These are phyloP conservation scores for Onychomys arenicola DNA, from an alignment of 2,797 vertebrate genomes.

Conservation along the genomic window DNA sequence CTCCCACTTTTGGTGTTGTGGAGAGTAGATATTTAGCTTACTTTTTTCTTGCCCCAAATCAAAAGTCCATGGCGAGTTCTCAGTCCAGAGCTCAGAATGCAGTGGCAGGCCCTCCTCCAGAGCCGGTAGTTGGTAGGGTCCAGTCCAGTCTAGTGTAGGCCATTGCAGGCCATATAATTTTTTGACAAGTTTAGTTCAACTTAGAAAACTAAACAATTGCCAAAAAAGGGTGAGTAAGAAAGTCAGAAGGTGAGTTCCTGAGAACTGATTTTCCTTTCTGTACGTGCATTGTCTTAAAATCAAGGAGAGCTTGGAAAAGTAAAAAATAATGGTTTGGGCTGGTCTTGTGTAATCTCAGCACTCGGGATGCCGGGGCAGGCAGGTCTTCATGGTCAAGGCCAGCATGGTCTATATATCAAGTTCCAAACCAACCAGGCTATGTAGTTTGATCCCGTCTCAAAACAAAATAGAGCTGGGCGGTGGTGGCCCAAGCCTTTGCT, in stretches of 20 bases:
- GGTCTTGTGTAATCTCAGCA: neutral
- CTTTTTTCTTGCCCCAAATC: neutral
- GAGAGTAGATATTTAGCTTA: neutral
- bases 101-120: neutral
- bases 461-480: too few relatives aligned
- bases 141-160: neutral
- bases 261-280: constrained; percentile 48
- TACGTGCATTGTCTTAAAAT: neutral
- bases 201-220: constrained; percentile 47
- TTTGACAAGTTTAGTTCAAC: constrained; percentile 44
- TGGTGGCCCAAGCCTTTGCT: too few relatives aligned
- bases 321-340: neutral
- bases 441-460: neutral
- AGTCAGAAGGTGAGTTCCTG: neutral
- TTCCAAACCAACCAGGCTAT: neutral
- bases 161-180: neutral
- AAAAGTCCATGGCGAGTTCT: neutral
- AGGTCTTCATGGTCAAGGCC: neutral
- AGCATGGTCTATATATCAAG: neutral
- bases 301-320: constrained; percentile 59
- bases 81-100: neutral
- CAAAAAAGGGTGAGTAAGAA: neutral
- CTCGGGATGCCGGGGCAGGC: neutral
- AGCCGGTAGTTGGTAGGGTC: neutral
- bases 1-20: neutral